These are phyloP conservation scores for Euphonia xanthogaster DNA, from an alignment of 2,797 vertebrate genomes.

Conservation along the genomic window DNA sequence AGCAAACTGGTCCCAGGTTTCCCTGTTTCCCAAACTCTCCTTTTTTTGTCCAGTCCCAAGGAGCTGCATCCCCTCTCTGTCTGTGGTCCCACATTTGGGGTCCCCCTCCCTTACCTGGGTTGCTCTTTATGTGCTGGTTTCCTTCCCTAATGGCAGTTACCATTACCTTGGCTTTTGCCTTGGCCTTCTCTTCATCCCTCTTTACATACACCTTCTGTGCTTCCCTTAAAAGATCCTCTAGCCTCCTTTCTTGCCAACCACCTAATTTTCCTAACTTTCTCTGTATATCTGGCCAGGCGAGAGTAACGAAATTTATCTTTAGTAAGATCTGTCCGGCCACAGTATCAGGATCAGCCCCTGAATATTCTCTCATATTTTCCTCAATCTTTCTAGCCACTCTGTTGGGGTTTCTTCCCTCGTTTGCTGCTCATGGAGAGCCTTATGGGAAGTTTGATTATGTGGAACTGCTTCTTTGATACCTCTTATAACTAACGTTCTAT, in stretches of 20 bases:
- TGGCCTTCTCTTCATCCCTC: background rate
- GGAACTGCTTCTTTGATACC: background rate
- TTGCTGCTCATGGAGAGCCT: background rate
- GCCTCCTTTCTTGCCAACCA: background rate
- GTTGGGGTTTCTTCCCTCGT: background rate
- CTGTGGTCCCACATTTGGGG: rapidly evolving
- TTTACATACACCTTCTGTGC: background rate
- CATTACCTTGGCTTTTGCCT: background rate
- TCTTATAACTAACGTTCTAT: background rate
- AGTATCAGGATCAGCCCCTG: background rate
- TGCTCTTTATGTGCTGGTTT: background rate
- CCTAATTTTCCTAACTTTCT: background rate
- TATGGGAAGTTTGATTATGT: background rate
- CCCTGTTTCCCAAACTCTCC: background rate
- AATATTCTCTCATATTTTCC: background rate
- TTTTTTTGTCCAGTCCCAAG: background rate
- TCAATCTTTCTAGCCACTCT: background rate
- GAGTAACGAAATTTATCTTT: background rate
- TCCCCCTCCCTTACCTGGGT: background rate
- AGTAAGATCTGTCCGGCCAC: background rate
- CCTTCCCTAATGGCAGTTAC: background rate
- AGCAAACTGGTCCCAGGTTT: background rate
- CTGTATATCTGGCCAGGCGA: background rate
- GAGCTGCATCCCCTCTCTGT: background rate
- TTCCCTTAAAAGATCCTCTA: background rate